Base-by-base conservation (phyloP, 2,113 vertebrate species). In the Promerops cafer region DNA sequence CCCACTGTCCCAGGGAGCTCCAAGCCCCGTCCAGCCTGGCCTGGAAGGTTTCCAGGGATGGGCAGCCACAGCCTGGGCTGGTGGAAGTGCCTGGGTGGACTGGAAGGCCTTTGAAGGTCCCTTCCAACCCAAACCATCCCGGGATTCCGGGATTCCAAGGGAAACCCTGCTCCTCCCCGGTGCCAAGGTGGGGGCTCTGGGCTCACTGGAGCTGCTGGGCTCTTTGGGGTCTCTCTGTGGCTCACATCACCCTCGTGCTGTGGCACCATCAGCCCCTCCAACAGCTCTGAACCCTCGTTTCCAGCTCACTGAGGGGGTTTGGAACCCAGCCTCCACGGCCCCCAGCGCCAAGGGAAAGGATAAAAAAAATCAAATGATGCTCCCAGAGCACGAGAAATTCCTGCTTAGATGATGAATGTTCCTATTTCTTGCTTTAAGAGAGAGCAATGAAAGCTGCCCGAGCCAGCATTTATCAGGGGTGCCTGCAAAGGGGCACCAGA, bases 321-420 rank as follows among this genome's bases (percentile, higher is more conserved):
- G 66, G 95, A 92, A 94, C 87, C 86, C 94, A 95, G 57, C 89
- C 95, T 97, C 94, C 95, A 86, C 90, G 7, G 76, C 92, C 94
- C 87, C 91, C 94, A 96, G 83, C 93, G 89, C 97, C 92, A 74
- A 96, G 87, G 92, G 97, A 97, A 97, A 95, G 94, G 96, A 97
- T 95, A 96, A 68, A 81, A 68, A 81, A 90, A 97, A 82, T 71
- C 96, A 91, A 93, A 94, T 57, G 85, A 91, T 94, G 96, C 87
- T 94, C 95, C 96, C 60, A 75, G 95, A 97, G 96, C 96, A 96
- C 71, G 92, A 97, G 95, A 94, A 97, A 96, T 78, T 74, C 24
- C 95, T 59, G 21, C 96, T 80, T 24, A 33, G 90, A 84, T 97
- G 97, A 96, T 95, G 89, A 95, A 97, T 87, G 96, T 66, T 96